Base-by-base conservation (phyloP, 2,113 vertebrate species). In the Cairina moschata region DNA sequence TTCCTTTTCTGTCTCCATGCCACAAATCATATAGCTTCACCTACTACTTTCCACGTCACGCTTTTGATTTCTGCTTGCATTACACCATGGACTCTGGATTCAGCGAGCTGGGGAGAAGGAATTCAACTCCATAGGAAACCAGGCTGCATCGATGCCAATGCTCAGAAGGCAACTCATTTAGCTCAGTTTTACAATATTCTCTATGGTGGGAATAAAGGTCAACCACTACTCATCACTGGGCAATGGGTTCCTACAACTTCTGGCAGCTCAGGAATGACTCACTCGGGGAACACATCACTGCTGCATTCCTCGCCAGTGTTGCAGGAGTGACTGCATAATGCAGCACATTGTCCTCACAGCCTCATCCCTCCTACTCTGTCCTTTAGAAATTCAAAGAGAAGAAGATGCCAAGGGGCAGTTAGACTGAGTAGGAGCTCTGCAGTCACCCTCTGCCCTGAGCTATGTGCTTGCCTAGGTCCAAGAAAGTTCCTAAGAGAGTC, bases 171-270 rank as follows among this genome's bases (percentile, higher is more conserved):
- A 82, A 68, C 38, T 72, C 0, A 73, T 90, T 71, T 71, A 59
- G 63, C 31, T 93, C 91, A n/a, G 4, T 86, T 94, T 73, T 92
- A 94, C 69, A 89, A 34, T 89, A 67, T 60, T 29, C 54, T 89
- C 56, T 72, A 75, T 48, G 71, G 48, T 34, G 58, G 52, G 85
- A 94, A 86, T 34, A 95, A 94, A 96, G 93, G 92, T 93, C 86
- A 96, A 1, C 17, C 22, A 75, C 80, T 52, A 81, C 68, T 93
- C 85, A 88, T 83, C 71, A 67, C 52, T 26, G 73, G 75, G 75
- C 66, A 74, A 52, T 48, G 76, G 65, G 26, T 52, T 86, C 83
- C 46, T 94, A 66, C 34, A 84, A 34, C 46, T 92, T 84, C 66
- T 3, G 6, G 65, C 83, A 79, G 80, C 66, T 84, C 18, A 54